phyloP scores from a whole-genome alignment of 1,140 invertebrate genomes.

The Heliconius nattereri region DNA sequence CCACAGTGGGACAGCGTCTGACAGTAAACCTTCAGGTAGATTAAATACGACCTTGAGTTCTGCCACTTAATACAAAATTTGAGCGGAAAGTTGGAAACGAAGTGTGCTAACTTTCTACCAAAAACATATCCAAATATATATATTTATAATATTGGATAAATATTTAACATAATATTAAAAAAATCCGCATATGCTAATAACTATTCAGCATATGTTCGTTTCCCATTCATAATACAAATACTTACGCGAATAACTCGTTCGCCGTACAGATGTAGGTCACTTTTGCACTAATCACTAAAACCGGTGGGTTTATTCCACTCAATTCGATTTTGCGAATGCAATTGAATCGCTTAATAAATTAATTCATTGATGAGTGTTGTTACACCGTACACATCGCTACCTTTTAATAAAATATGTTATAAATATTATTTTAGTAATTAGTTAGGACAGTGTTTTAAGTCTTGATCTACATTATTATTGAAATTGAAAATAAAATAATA shows the following conservation, averaged over 20 bases:
- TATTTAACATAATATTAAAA: not conserved
- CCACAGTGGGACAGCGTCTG: too few relatives aligned
- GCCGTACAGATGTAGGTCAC: constrained; percentile 23
- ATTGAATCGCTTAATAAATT: constrained; percentile 48
- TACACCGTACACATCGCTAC: constrained; percentile 34
- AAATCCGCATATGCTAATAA: not conserved
- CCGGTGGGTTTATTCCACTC: constrained; percentile 46
- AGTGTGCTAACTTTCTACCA: too few relatives aligned
- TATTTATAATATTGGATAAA: too few relatives aligned
- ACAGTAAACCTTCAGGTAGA: too few relatives aligned
- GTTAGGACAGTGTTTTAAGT: not conserved
- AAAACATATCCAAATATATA: not conserved
- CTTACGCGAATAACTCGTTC: constrained; percentile 30
- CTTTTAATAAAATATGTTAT: not conserved
- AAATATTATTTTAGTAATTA: not conserved
- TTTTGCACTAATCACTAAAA: constrained; percentile 40
- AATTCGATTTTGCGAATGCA: constrained; percentile 49
- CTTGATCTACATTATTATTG: too few relatives aligned
- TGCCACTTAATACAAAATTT: too few relatives aligned
- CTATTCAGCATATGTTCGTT: not conserved
- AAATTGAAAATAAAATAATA: too few relatives aligned
- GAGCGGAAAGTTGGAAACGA: too few relatives aligned
- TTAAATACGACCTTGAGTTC: too few relatives aligned
- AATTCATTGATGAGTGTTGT: constrained; percentile 35
- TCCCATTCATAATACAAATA: constrained; percentile 17